phyloP scores from a whole-genome alignment of 2,888 invertebrate species.

The Exocentrus adspersus region DNA sequence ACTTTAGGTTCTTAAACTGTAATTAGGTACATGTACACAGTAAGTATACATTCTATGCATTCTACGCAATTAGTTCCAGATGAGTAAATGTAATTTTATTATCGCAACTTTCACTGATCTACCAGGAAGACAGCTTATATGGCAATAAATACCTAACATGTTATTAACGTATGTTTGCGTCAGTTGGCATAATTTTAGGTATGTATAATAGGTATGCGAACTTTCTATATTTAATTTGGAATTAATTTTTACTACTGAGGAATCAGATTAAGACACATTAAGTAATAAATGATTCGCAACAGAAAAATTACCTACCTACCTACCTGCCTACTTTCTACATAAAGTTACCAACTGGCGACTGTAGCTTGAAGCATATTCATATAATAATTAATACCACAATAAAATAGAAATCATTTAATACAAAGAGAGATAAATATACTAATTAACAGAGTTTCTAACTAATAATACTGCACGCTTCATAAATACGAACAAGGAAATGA shows the following conservation, averaged over 20 bases:
- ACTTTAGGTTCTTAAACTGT: too few relatives aligned
- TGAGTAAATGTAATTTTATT: constrained; percentile 23
- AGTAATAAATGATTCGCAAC: constrained; percentile 12
- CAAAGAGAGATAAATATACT: constrained; percentile 57
- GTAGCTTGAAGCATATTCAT: neutral
- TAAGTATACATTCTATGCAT: too few relatives aligned
- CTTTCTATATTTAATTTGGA: constrained; percentile 29
- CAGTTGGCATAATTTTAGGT: too few relatives aligned
- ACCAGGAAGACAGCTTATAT: constrained; percentile 25
- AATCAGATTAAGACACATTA: constrained; percentile 13
- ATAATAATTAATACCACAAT: constrained; percentile 19
- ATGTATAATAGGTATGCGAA: constrained; percentile 14
- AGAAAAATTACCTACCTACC: too few relatives aligned
- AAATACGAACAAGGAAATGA: constrained; percentile 48
- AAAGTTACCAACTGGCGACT: too few relatives aligned
- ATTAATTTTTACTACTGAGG: constrained; percentile 21
- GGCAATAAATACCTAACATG: constrained; percentile 17
- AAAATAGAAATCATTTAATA: constrained; percentile 53
- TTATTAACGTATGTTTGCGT: constrained; percentile 16
- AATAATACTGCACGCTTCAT: constrained; percentile 59
- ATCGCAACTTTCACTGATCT: constrained; percentile 34
- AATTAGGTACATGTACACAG: too few relatives aligned
- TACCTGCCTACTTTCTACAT: constrained; percentile 18
- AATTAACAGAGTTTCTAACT: constrained; percentile 60
- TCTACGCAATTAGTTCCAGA: constrained; percentile 35